These are phyloP conservation scores for Apamea monoglypha DNA, from an alignment of 2,888 invertebrate species.

Conservation along the genomic window DNA sequence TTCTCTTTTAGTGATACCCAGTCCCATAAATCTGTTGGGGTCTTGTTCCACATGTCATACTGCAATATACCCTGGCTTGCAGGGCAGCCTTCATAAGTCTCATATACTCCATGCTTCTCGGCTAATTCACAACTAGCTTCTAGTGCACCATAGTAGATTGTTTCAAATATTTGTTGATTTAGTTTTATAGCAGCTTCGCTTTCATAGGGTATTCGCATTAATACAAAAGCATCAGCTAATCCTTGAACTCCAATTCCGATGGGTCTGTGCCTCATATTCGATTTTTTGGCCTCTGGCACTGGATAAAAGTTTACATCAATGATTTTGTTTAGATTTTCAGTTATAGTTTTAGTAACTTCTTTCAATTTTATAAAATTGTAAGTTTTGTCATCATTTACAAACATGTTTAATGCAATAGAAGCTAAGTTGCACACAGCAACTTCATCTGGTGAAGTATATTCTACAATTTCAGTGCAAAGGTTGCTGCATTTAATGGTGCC, in stretches of 20 bases:
- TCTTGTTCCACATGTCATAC: slow-evolving; percentile 99
- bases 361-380: slow-evolving; percentile 97
- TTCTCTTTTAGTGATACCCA: slow-evolving; percentile 96
- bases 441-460: slow-evolving; percentile 98
- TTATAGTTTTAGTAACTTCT: slow-evolving; percentile 96
- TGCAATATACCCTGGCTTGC: slow-evolving; percentile 98
- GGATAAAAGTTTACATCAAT: slow-evolving; percentile 99
- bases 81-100: slow-evolving; percentile 97
- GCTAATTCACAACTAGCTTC: slow-evolving; percentile 99
- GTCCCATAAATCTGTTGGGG: slow-evolving; percentile 96
- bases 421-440: slow-evolving; percentile 99
- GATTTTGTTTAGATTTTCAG: slow-evolving; percentile 98
- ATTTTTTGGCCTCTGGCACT: slow-evolving; percentile 95
- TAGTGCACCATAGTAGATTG: slow-evolving; percentile 98
- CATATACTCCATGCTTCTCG: slow-evolving; percentile 95
- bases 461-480: slow-evolving; percentile 99
- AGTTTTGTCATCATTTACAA: slow-evolving; percentile 94
- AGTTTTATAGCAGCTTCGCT: slow-evolving; percentile 95
- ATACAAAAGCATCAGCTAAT: slow-evolving; percentile 98
- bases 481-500: slow-evolving; percentile 99
- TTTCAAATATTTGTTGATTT: slow-evolving; percentile 99
- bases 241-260: slow-evolving; percentile 99
- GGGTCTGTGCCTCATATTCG: slow-evolving; percentile 96
- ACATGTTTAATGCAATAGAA: slow-evolving; percentile 99
- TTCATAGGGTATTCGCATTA: slow-evolving; percentile 98